phyloP scores from a whole-genome alignment of 2,888 invertebrate species.

The Microctonus brassicae region DNA sequence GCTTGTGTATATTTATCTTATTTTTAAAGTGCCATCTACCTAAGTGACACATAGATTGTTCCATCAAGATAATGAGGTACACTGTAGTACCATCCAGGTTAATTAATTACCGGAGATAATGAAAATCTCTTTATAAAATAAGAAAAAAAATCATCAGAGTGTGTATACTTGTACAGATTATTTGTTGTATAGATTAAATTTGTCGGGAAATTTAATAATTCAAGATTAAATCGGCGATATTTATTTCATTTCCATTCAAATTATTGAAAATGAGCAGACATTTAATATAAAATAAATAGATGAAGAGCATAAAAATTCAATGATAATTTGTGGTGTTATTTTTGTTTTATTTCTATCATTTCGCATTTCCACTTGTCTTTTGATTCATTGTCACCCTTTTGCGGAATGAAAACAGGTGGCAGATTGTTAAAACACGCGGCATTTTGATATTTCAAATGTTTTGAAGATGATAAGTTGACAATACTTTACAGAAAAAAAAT shows the following conservation, averaged over 20 bases:
- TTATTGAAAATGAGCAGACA: too few relatives aligned
- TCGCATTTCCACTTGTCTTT: background rate
- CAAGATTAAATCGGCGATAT: too few relatives aligned
- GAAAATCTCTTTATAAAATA: conserved; percentile 8
- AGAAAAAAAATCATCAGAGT: background rate
- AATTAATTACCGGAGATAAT: conserved; percentile 45
- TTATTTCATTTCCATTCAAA: too few relatives aligned
- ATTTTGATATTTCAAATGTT: conserved; percentile 49
- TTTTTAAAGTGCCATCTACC: conserved; percentile 12
- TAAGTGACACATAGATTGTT: conserved; percentile 34
- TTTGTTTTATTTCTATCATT: background rate
- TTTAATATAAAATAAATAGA: background rate
- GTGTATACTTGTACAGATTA: background rate
- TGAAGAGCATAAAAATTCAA: background rate
- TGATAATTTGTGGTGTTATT: background rate
- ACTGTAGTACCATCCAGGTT: conserved; percentile 21
- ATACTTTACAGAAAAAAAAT: conserved; percentile 18
- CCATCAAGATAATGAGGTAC: conserved; percentile 29
- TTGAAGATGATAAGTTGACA: conserved; percentile 41
- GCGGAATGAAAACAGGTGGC: background rate
- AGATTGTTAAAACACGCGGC: conserved; percentile 23
- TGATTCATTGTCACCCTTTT: background rate
- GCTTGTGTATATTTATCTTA: background rate
- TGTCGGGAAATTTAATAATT: background rate
- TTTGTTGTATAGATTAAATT: background rate